Evolutionary conservation across 2,113 vertebrate species (phyloP), one percentile per base, ranked within the genome.

Genomic region (Chelonoidis abingdonii): DNA sequence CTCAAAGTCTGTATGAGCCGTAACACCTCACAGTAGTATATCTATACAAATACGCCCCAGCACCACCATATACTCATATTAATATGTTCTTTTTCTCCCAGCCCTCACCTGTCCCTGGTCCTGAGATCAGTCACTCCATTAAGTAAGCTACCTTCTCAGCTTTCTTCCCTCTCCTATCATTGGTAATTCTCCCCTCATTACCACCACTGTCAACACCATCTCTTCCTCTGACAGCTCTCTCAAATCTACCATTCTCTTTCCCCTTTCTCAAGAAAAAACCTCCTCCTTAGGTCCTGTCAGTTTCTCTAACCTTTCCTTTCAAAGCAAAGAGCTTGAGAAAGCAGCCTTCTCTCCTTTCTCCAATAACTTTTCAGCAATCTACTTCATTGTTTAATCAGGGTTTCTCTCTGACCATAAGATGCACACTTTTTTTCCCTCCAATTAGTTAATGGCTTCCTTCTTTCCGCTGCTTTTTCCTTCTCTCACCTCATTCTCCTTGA

Each of bases 391-490:
- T 94, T 92, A 95, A 94, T 95, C 25, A 65, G 78, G 54, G 11
- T 92, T 94, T 92, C 78, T 79, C 54, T 92, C 80, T 13, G 53
- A 86, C 69, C 88, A 88, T 93, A 93, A 72, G 65, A 96, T 44
- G 1, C 93, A 95, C 91, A 94, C 87, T 29, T 88, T 81, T 96
- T 96, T 31, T 86, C 87, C 27, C 87, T 93, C 52, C 94, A 97
- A 97, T 97, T 96, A 97, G 94, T 96, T 97, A 97, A 97, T 97
- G 91, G 93, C 88, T 95, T 95, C 76, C 90, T 94, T 75, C 87
- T 94, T 97, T 76, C 84, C 88, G 80, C 85, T 95, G 89, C 52
- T 95, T 79, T 93, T 95, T 95, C 65, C 89, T 83, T 90, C 62
- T 92, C 75, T 56, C 80, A 83, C 6, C 0, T 80, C 25, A 65